Evolutionary conservation across 1,140 invertebrate genomes (phyloP).

Genomic region (Brachionus rubens): DNA sequence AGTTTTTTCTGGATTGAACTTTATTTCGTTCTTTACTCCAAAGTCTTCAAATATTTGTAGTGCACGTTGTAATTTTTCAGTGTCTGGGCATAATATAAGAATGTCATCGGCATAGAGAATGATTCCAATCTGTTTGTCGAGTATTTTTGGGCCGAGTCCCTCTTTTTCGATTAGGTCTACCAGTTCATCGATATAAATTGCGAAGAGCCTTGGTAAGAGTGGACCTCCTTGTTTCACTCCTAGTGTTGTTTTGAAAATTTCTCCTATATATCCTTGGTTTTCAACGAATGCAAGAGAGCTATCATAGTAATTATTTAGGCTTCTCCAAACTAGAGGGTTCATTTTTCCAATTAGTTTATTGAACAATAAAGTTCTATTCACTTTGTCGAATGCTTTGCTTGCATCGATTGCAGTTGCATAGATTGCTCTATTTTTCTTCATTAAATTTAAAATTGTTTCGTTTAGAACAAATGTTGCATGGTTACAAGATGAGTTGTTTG

Average conservation of each 20-base stretch:
- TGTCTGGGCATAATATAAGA: background rate
- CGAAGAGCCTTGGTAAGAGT: too few species aligned
- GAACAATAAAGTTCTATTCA: background rate
- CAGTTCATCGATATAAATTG: too few species aligned
- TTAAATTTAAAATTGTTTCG: too few species aligned
- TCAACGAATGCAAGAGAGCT: background rate
- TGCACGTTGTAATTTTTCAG: background rate
- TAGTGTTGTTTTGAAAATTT: too few species aligned
- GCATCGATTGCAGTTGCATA: background rate
- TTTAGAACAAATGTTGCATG: background rate
- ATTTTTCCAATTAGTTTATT: background rate
- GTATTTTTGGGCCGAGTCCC: background rate
- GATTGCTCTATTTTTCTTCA: too few species aligned
- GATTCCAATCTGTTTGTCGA: background rate
- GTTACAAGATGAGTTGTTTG: background rate
- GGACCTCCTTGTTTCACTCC: too few species aligned
- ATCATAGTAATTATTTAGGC: background rate
- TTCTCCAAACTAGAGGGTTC: background rate
- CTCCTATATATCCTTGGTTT: too few species aligned
- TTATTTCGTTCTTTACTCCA: constrained; percentile 1
- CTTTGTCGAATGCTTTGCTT: background rate
- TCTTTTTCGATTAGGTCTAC: too few species aligned
- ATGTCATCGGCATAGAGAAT: constrained; percentile 20
- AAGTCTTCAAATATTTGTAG: background rate
- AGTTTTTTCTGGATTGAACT: background rate